A percentile compares a stretch with the other conserved stretches of the same genome.
Conservation (phyloP, 2,113 vertebrate species). For the Pagrus major region DNA sequence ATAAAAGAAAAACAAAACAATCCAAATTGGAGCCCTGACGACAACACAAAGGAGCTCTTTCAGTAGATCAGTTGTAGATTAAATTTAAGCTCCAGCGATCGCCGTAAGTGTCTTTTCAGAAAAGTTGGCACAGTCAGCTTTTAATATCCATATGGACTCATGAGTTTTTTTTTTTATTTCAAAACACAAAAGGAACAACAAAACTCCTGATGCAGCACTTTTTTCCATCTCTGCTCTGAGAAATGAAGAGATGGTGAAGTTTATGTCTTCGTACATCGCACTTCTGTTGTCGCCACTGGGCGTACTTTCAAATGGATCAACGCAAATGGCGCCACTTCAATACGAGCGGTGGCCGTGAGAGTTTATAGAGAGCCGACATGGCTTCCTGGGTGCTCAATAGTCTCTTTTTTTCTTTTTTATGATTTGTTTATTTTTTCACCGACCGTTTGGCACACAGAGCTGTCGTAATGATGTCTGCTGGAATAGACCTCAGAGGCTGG, state of each 20-base stretch:
- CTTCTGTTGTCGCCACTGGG: constrained; percentile 47
- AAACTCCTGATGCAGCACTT: constrained; percentile 29
- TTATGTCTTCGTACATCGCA: constrained; percentile 16
- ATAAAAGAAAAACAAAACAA: constrained; percentile 15
- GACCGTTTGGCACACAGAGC: constrained; percentile 31
- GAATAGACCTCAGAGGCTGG: constrained; percentile 49
- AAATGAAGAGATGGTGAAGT: constrained; percentile 32
- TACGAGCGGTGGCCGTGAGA: constrained; percentile 9
- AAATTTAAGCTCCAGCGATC: constrained; percentile 10
- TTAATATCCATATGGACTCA: constrained; percentile 39
- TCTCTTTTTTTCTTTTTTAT: constrained; percentile 36
- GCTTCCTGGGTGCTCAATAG: constrained; percentile 42
- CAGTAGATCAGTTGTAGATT: constrained; percentile 23
- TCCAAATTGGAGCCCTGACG: background rate
- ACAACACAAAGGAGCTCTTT: constrained; percentile 5
- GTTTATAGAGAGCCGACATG: constrained; percentile 28
- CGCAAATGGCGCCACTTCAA: constrained; percentile 55
- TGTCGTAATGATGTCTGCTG: constrained; percentile 49
- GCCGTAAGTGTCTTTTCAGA: constrained; percentile 7
- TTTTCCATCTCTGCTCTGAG: constrained; percentile 4
- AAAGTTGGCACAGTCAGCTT: constrained; percentile 29
- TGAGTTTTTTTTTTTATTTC: constrained; percentile 26
- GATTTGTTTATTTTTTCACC: constrained; percentile 62
- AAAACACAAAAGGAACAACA: constrained; percentile 15
- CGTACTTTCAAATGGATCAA: constrained; percentile 54